Evolutionary conservation across 2,797 vertebrate genomes (phyloP), one percentile per base, ranked within the genome.

Genomic region (Alcedo atthis): DNA sequence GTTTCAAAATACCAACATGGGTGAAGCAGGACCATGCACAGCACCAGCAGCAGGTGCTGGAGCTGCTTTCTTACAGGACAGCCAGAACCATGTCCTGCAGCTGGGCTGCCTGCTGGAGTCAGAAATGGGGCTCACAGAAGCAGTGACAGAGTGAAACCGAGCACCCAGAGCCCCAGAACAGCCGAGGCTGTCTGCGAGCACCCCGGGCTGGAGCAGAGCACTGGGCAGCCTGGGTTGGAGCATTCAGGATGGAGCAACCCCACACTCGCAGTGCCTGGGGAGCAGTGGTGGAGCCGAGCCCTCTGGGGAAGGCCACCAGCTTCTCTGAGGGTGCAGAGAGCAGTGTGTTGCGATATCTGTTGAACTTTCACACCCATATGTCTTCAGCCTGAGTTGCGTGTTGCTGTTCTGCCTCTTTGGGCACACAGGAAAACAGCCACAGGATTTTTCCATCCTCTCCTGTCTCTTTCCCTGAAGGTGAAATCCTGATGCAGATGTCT

Each of bases 401-500:
- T 45, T 53, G 40, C 49, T 51, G 48, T 4, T 59, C 77, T 59
- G 48, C 37, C 21, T 70, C 24, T 42, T 51, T 13, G 32, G 42
- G 46, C 8, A 14, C 63, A 42, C 3, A 1, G 82, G 76, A 57
- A 77, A 82, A 68, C 5, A 12, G 33, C 57, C 0, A 0, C 4
- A 4, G 62, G 45, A 15, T 49, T 87, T 91, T 64, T 40, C 24
- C 57, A 94, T 22, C 24, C 40, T 92, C 33, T 89, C 59, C 43
- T 25, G 3, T 80, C 78, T 92, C 84, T 53, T 86, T 46, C 92
- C 67, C 33, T 18, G 8, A 85, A 99, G 99, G 99, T 81, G 98
- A 99, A 53, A 97, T 99, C 94, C 95, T 99, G 88, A 97, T 99
- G 88, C 98, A 99, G 97, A 98, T 99, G 95, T 98, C 98, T 0